Base-by-base conservation (phyloP, 2,113 vertebrate species). In the Mormoops blainvillei region DNA sequence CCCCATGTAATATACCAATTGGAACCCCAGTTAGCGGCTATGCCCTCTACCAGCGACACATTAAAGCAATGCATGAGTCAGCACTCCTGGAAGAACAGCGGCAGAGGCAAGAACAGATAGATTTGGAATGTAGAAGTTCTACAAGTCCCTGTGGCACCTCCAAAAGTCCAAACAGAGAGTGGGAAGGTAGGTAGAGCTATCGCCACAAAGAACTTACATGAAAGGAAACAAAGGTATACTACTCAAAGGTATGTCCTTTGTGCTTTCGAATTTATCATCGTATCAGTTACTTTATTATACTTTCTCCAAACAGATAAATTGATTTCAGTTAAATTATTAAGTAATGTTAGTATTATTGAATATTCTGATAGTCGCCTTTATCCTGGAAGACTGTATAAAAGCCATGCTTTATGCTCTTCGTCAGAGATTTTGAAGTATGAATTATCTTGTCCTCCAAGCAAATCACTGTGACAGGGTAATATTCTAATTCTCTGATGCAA, bases 41-140 rank as follows among this genome's bases (percentile, higher is more conserved):
- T 0, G 98, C 99, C 0, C 99, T 99, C 94, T 99, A 99, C 94
- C 99, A 99, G 89, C 98, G 99, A 80, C 99, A 99, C 97, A 99
- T 99, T 96, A 99, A 99, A 97, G 99, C 99, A 0, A 99, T 98
- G 97, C 99, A 99, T 8, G 99, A 99, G 83, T 99, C 99, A 0
- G 99, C 99, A 0, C 98, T 99, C 96, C 98, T 99, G 95, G 99
- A 99, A 87, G 99, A 99, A 43, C 98, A 99, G 94, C 99, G 99
- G 78, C 99, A 99, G 98, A 98, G 99, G 97, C 99, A 99, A 92
- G 99, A 99, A 73, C 99, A 99, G 96, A 98, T 98, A 48, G 99
- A 99, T 70, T 86, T 98, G 96, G 99, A 99, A 7, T 99, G 99
- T 38, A 98, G 99, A 74, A 97, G 98, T 0, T 98, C 98, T 7